Percentiles rank a stretch among this genome's conserved stretches.
Evolutionary conservation across 1,140 invertebrate species (phyloP).

Genomic region (Adoxophyes honmai): DNA sequence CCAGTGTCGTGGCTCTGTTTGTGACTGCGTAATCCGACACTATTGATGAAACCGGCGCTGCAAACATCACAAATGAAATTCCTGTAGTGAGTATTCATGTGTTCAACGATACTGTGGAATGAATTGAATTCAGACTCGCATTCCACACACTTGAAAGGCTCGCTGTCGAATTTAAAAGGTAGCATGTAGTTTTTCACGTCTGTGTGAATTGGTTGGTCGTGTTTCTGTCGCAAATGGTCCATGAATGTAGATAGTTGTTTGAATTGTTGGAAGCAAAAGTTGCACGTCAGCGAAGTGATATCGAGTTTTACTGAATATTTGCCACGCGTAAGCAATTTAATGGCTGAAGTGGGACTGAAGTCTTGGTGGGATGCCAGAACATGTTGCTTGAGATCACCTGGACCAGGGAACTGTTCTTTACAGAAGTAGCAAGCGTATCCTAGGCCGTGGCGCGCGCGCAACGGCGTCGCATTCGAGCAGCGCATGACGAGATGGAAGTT

Average conservation of each 20-base stretch:
- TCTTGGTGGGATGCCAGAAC: too few species aligned
- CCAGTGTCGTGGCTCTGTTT: neutral
- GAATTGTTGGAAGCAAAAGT: constrained; percentile 25
- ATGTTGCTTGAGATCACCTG: too few species aligned
- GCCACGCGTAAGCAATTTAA: neutral
- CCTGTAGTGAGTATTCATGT: constrained; percentile 49
- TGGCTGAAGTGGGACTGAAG: too few species aligned
- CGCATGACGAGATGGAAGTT: neutral
- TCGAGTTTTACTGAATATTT: constrained; percentile 26
- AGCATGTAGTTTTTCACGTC: constrained; percentile 37
- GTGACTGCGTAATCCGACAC: constrained; percentile 16
- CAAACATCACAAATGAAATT: constrained; percentile 51
- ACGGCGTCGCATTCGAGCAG: neutral
- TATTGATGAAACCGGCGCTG: constrained; percentile 35
- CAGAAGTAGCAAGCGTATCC: neutral
- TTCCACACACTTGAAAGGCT: neutral
- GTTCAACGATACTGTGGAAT: constrained; percentile 35
- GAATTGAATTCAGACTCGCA: constrained; percentile 22
- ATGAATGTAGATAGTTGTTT: constrained; percentile 23
- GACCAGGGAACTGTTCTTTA: too few species aligned
- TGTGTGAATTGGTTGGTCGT: constrained; percentile 24
- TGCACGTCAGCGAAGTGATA: constrained; percentile 34
- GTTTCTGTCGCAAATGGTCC: constrained; percentile 25
- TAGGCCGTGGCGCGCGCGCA: neutral
- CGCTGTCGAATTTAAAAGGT: constrained; percentile 35